Evolutionary conservation across 2,113 vertebrate genomes (phyloP).

Genomic region (Onychorhynchus coronatus): DNA sequence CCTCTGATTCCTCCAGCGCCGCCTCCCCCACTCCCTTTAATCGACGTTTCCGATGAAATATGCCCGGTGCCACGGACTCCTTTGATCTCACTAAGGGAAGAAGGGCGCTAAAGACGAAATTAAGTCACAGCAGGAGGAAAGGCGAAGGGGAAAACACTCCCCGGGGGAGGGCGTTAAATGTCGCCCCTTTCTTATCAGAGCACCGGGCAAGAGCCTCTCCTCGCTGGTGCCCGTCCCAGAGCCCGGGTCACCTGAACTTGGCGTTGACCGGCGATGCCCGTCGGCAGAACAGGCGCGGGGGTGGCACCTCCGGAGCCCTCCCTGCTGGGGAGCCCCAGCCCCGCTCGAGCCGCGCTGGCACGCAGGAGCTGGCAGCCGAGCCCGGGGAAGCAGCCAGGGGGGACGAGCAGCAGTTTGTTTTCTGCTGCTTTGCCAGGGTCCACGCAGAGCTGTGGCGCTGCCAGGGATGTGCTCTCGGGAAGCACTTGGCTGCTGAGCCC

Average conservation of each 20-base stretch:
- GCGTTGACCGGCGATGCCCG: background rate
- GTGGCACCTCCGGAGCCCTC: background rate
- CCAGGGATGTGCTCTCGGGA: background rate
- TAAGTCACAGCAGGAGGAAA: background rate
- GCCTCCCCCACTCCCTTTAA: background rate
- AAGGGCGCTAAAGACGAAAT: background rate
- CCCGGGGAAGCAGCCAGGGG: slow-evolving; percentile 14
- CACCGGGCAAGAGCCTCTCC: background rate
- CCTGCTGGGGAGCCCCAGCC: rapidly evolving
- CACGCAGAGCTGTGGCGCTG: background rate
- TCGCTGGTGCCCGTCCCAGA: rapidly evolving
- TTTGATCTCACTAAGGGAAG: background rate
- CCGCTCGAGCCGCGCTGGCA: background rate
- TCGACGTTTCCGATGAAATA: background rate
- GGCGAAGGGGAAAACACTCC: background rate
- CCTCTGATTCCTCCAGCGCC: background rate
- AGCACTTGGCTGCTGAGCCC: background rate
- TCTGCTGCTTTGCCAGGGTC: background rate
- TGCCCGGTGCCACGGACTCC: background rate
- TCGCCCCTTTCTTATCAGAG: background rate
- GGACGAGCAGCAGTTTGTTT: background rate
- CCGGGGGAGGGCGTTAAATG: background rate
- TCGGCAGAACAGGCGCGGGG: background rate
- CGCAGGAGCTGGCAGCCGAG: background rate
- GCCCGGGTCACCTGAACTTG: background rate